Evolutionary conservation across 1,140 invertebrate genomes (phyloP).

Genomic region (Diabrotica undecimpunctata): DNA sequence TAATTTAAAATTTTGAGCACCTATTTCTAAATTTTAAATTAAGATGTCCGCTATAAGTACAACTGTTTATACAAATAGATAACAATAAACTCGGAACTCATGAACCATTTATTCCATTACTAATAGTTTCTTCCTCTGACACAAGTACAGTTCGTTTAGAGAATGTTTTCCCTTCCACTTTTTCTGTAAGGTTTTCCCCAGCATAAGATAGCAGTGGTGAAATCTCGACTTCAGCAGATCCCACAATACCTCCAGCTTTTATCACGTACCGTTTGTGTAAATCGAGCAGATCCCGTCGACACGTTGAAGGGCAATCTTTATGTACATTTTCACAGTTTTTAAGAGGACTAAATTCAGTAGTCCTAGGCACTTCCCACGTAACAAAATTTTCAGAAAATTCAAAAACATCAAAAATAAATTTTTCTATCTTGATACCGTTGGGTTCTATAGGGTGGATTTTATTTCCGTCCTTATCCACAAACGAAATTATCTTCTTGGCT

Average conservation of each 20-base stretch:
- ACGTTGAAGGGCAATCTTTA: conserved; percentile 88
- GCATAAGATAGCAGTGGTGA: conserved; percentile 87
- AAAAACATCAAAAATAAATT: conserved; percentile 99
- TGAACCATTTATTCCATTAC: conserved; percentile 4
- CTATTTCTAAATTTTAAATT: no score
- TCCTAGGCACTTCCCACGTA: conserved; percentile 87
- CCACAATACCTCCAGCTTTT: conserved; percentile 74
- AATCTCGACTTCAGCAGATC: conserved; percentile 78
- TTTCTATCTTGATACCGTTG: conserved; percentile 98
- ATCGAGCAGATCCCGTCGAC: conserved; percentile 74
- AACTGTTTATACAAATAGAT: no score
- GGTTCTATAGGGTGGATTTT: conserved; percentile 71
- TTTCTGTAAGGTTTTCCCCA: conserved; percentile 71
- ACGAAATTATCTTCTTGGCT: conserved; percentile 96
- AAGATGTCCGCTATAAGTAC: no score
- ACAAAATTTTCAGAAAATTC: conserved; percentile 86
- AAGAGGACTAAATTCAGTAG: conserved; percentile 93
- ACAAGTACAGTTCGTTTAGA: conserved; percentile 8
- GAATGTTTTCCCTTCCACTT: conserved; percentile 26
- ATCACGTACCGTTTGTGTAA: conserved; percentile 82
- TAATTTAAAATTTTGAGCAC: no score
- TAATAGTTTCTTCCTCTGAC: conserved; percentile 23
- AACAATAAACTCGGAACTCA: not conserved
- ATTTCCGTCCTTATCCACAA: conserved; percentile 70
- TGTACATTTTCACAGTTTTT: conserved; percentile 87